Evolutionary conservation across 2,888 invertebrate species (phyloP).

Genomic region (Strigamia transsilvanica): DNA sequence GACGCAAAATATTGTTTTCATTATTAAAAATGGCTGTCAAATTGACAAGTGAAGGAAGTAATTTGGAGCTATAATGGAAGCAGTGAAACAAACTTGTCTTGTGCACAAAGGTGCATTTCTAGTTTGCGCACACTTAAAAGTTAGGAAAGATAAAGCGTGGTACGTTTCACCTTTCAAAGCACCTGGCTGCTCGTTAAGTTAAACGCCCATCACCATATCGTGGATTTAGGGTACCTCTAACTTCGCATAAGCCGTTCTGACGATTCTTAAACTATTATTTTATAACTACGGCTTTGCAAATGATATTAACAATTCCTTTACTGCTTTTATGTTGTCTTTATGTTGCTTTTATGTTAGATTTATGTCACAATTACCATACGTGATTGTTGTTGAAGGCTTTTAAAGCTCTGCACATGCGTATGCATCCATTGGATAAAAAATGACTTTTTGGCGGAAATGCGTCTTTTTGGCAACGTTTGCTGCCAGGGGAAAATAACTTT

Average conservation of each 20-base stretch:
- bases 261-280: slow-evolving; percentile 12
- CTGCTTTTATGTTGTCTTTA: background rate
- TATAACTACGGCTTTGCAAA: background rate
- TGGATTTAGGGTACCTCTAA: background rate
- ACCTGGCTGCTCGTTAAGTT: slow-evolving; percentile 18
- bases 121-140: background rate
- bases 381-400: no score
- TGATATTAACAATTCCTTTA: background rate
- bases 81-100: slow-evolving; percentile 18
- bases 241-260: slow-evolving; percentile 15
- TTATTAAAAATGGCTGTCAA: slow-evolving; percentile 14
- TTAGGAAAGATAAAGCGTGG: background rate
- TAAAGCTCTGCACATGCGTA: no score
- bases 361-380: no score
- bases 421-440: no score
- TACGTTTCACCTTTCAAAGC: slow-evolving; percentile 38
- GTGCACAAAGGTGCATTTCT: slow-evolving; percentile 28
- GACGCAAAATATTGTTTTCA: no score
- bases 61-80: slow-evolving; percentile 13
- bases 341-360: no score
- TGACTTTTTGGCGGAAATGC: no score
- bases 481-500: no score
- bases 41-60: slow-evolving; percentile 31
- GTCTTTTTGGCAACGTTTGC: no score
- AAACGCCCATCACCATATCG: slow-evolving; percentile 28